Percentiles rank a stretch among this genome's conserved stretches.
Evolutionary conservation across 2,888 invertebrate genomes (phyloP).

Genomic region (Plutella xylostella): DNA sequence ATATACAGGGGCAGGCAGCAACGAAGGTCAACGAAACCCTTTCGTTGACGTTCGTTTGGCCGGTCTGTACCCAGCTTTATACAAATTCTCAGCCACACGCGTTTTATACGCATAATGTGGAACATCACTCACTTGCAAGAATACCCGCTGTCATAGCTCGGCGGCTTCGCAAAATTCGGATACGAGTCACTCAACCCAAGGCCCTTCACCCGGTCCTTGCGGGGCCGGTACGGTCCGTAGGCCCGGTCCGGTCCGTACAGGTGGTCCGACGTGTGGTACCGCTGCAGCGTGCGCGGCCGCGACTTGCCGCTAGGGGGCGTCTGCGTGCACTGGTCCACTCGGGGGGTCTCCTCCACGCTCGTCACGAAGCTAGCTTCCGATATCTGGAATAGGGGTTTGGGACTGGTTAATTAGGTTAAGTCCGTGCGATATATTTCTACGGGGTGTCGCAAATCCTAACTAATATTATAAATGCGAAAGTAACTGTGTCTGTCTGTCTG

Average conservation of each 20-base stretch:
- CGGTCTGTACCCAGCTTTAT: no score
- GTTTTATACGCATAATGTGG: no score
- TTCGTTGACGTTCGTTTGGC: no score
- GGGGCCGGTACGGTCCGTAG: slow-evolving; percentile 29
- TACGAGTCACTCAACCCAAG: slow-evolving; percentile 52
- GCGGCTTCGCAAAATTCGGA: slow-evolving; percentile 47
- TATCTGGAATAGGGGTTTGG: slow-evolving; percentile 32
- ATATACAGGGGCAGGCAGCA: no score
- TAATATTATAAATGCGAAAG: no score
- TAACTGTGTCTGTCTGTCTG: no score
- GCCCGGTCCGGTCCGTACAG: slow-evolving; percentile 30
- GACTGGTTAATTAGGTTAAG: neutral
- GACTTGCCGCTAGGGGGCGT: slow-evolving; percentile 56
- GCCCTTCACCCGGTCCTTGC: slow-evolving; percentile 45
- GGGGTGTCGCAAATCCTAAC: neutral
- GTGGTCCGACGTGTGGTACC: slow-evolving; percentile 68
- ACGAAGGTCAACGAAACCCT: no score
- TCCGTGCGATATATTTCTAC: neutral
- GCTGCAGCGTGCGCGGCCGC: slow-evolving; percentile 61
- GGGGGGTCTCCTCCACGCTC: slow-evolving; percentile 48
- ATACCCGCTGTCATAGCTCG: slow-evolving; percentile 47
- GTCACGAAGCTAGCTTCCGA: slow-evolving; percentile 64
- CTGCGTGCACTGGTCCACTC: slow-evolving; percentile 60
- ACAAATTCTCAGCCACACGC: no score
- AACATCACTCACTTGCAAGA: slow-evolving; percentile 38